These are phyloP conservation scores for Girardinus metallicus DNA, from an alignment of 2,797 vertebrate genomes.

Conservation along the genomic window DNA sequence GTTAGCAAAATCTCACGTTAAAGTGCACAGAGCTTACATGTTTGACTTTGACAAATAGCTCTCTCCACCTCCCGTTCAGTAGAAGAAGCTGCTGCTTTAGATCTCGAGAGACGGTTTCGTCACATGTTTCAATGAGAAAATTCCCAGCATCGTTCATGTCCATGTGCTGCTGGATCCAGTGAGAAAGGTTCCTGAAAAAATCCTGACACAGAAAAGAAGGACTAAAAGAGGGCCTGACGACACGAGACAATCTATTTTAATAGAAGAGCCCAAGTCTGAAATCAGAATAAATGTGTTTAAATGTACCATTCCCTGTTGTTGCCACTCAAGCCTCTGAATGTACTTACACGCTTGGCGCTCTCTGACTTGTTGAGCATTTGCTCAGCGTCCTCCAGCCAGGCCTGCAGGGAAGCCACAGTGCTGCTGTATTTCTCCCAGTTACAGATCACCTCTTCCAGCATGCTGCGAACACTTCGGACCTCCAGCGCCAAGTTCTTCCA, in stretches of 20 bases:
- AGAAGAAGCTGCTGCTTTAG: conserved; percentile 95
- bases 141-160: conserved; percentile 98
- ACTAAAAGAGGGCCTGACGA: neutral
- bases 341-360: conserved; percentile 88
- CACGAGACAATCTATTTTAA: neutral
- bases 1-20: neutral
- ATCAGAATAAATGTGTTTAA: neutral
- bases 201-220: conserved; percentile 78
- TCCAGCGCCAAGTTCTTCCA: conserved; percentile 96
- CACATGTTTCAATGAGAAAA: conserved; percentile 97
- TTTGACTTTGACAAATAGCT: conserved; percentile 97
- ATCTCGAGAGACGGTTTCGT: conserved; percentile 94
- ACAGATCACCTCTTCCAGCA: conserved; percentile 96
- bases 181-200: conserved; percentile 94
- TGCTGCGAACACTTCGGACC: conserved; percentile 94
- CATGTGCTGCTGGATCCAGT: conserved; percentile 97
- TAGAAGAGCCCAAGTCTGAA: neutral
- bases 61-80: conserved; percentile 96
- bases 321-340: neutral
- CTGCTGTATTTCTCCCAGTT: conserved; percentile 97
- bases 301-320: neutral
- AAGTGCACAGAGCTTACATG: conserved; percentile 81
- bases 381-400: conserved; percentile 97
- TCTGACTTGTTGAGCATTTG: conserved; percentile 94
- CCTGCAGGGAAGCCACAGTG: conserved; percentile 91